Percentiles rank a stretch among this genome's conserved stretches.
phyloP scores from a whole-genome alignment of 2,113 vertebrate species.

The Isichthys henryi region DNA sequence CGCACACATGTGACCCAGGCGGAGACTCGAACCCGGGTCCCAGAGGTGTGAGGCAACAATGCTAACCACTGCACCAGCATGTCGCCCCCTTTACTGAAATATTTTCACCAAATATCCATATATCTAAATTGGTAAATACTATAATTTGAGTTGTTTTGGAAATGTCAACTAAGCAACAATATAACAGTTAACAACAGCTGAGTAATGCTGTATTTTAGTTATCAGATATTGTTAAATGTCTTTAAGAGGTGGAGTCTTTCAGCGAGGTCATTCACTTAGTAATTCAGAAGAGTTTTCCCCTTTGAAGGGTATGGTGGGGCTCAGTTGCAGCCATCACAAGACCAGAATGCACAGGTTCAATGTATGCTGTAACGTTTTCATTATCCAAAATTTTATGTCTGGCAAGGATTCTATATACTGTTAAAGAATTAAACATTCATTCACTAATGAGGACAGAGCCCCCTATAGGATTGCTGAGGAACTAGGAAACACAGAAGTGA shows the following conservation, averaged over 20 bases:
- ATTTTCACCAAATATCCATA: background rate
- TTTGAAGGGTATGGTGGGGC: background rate
- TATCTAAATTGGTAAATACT: background rate
- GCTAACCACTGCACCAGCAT: too few relatives aligned
- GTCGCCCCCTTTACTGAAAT: too few relatives aligned
- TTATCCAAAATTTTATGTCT: background rate
- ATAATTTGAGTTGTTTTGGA: background rate
- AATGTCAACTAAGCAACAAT: background rate
- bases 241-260: background rate
- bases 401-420: background rate
- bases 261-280: background rate
- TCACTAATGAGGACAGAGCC: slow-evolving; percentile 2
- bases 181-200: background rate
- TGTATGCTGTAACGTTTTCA: background rate
- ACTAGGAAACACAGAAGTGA: background rate
- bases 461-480: slow-evolving; percentile 3
- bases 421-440: background rate
- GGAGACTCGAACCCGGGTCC: too few relatives aligned
- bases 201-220: background rate
- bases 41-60: too few relatives aligned
- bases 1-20: too few relatives aligned
- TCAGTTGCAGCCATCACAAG: background rate
- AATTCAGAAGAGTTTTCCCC: background rate
- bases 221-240: background rate
- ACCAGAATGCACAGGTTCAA: background rate